These are phyloP conservation scores for Lymantria monacha DNA, from an alignment of 2,888 invertebrate species.

Conservation along the genomic window DNA sequence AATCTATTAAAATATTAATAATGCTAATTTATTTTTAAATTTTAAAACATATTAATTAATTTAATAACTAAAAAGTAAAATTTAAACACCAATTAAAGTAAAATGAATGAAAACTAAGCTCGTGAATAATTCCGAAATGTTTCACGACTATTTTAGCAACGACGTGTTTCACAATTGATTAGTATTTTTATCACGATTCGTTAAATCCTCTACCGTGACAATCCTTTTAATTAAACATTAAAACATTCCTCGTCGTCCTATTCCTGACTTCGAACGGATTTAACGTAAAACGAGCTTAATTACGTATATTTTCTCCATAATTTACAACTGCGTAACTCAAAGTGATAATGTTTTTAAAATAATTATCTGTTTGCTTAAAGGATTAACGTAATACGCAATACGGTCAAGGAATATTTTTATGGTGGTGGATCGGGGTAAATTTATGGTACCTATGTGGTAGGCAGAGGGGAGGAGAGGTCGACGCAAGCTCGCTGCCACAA, in stretches of 20 bases:
- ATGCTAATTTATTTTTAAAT: too few species aligned
- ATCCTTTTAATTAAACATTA: slow-evolving; percentile 56
- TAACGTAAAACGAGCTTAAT: slow-evolving; percentile 37
- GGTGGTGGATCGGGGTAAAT: slow-evolving; percentile 50
- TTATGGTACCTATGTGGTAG: slow-evolving; percentile 42
- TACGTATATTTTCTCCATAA: slow-evolving; percentile 34
- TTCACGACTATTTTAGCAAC: slow-evolving; percentile 16
- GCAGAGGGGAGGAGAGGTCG: slow-evolving; percentile 37
- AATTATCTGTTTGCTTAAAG: slow-evolving; percentile 16
- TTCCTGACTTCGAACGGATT: slow-evolving; percentile 32
- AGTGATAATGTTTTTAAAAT: slow-evolving; percentile 16
- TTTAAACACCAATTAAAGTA: too few species aligned
- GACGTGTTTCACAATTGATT: slow-evolving; percentile 32
- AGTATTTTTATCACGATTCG: slow-evolving; percentile 48
- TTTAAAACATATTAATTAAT: too few species aligned
- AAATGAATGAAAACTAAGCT: background rate
- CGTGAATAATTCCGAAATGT: slow-evolving; percentile 13
- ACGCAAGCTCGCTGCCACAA: slow-evolving; percentile 53
- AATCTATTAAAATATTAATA: too few species aligned
- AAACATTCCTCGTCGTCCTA: slow-evolving; percentile 38
- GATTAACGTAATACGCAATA: slow-evolving; percentile 70
- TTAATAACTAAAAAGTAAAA: too few species aligned
- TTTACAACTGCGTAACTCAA: slow-evolving; percentile 30
- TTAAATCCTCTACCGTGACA: slow-evolving; percentile 39
- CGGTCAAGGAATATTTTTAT: slow-evolving; percentile 68